Conservation (phyloP, 2,797 vertebrate species). For the Intellagama lesueurii region DNA sequence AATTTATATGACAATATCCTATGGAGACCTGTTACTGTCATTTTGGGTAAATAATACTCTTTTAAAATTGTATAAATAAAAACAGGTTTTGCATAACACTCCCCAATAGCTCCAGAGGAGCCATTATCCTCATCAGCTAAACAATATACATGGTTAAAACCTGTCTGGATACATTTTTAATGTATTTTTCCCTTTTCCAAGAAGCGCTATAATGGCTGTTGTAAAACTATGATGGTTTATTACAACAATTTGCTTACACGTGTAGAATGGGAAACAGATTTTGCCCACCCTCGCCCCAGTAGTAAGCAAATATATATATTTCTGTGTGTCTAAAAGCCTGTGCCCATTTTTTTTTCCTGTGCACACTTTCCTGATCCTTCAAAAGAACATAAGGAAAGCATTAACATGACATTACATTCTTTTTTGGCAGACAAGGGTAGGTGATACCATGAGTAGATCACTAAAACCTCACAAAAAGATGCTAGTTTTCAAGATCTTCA, state of each 20-base stretch:
- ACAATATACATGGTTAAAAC: constrained; percentile 60
- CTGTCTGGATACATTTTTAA: constrained; percentile 58
- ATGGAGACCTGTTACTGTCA: constrained; percentile 33
- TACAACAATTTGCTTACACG: constrained; percentile 25
- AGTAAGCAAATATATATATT: not conserved
- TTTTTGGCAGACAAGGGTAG: too few species aligned
- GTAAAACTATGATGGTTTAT: constrained; percentile 10
- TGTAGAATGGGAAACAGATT: not conserved
- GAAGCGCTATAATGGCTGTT: constrained; percentile 30
- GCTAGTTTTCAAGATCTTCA: too few species aligned
- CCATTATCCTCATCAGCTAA: constrained; percentile 49
- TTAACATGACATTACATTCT: not conserved
- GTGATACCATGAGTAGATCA: too few species aligned
- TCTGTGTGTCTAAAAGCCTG: not conserved
- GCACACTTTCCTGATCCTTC: constrained; percentile 5
- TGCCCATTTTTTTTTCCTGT: not conserved
- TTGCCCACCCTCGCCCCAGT: not conserved
- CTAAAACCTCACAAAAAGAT: too few species aligned
- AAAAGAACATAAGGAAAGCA: not conserved
- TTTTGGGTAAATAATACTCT: constrained; percentile 42
- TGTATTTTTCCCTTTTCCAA: constrained; percentile 37
- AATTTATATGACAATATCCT: constrained; percentile 47
- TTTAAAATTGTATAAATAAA: constrained; percentile 41
- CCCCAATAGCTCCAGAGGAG: constrained; percentile 49
- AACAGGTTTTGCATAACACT: constrained; percentile 35